Evolutionary conservation across 2,888 invertebrate genomes (phyloP).

Genomic region (Athetis lepigone): DNA sequence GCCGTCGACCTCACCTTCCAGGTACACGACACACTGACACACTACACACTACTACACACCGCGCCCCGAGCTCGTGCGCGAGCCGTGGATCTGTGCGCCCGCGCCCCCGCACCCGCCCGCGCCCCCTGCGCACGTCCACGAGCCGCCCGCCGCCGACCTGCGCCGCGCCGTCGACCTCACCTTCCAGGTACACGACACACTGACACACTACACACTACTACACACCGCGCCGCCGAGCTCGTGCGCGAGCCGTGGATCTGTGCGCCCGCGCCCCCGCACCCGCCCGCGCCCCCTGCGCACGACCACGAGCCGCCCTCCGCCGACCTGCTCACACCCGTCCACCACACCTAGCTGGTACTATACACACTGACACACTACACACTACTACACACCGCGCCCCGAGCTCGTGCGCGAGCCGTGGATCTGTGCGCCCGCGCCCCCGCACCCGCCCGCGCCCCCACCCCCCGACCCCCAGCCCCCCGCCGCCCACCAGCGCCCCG

Average conservation of each 20-base stretch:
- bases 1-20: conserved; percentile 87
- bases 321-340: conserved; percentile 88
- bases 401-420: background rate
- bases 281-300: conserved; percentile 78
- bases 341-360: conserved; percentile 84
- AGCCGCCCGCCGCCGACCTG: too few species aligned
- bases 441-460: background rate
- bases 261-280: conserved; percentile 75
- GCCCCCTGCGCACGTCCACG: too few species aligned
- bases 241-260: conserved; percentile 96
- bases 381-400: background rate
- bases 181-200: too few species aligned
- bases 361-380: background rate
- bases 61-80: background rate
- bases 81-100: background rate
- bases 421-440: background rate
- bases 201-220: too few species aligned
- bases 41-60: background rate
- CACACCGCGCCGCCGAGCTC: conserved; percentile 97
- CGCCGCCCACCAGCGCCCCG: too few species aligned
- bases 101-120: background rate
- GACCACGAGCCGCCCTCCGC: conserved; percentile 88
- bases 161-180: too few species aligned
- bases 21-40: conserved; percentile 60
- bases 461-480: too few species aligned